Evolutionary conservation across 2,797 vertebrate species (phyloP), one percentile per base, ranked within the genome.

Genomic region (Antrozous pallidus): DNA sequence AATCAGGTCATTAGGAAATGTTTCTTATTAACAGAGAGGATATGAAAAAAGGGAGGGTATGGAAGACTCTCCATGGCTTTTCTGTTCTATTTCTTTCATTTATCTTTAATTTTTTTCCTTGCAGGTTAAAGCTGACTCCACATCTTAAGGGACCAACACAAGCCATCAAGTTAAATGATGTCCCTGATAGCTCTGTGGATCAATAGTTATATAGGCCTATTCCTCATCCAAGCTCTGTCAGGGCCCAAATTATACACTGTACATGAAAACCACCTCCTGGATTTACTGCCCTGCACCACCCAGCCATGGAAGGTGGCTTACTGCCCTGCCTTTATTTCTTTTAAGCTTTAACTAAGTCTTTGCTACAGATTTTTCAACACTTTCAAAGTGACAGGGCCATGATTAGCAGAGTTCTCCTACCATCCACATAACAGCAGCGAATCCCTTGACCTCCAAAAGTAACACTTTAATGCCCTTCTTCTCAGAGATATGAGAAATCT

Each of bases 121-220:
- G 73, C 95, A 97, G 90, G 94, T 97, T 97, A 97, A 97, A 97
- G 96, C 97, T 97, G 96, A 97, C 96, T 97, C 96, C 90, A 97
- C 86, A 97, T 97, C 97, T 95, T 97, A 92, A 96, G 96, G 93
- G 97, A 97, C 93, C 90, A 95, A 94, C 96, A 96, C 77, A 96
- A 94, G 94, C 96, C 93, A 97, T 97, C 96, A 97, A 96, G 92
- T 97, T 97, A 97, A 97, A 97, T 97, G 95, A 97, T 97, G 94
- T 96, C 95, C 92, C 96, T 97, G 97, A 97, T 97, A 97, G 97
- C 96, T 96, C 93, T 95, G 97, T 95, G 97, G 96, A 97, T 97
- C 97, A 95, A 97, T 97, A 97, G 96, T 95, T 97, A 97, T 97
- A 97, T 97, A 96, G 96, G 93, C 93, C 96, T 95, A 97, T 97